These are phyloP conservation scores for Archips xylosteana DNA, from an alignment of 2,888 invertebrate species.

Conservation along the genomic window DNA sequence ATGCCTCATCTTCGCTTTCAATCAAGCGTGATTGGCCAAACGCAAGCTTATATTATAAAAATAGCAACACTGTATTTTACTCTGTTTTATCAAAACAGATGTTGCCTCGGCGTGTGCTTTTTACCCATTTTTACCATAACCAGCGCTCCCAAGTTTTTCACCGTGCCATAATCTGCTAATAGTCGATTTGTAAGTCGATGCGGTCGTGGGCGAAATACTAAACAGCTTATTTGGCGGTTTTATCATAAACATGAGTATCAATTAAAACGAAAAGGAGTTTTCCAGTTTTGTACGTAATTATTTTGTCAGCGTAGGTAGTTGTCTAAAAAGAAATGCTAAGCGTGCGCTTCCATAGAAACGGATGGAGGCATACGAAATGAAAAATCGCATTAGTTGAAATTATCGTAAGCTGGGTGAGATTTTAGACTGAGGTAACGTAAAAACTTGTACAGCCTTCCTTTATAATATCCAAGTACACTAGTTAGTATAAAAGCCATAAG, in stretches of 20 bases:
- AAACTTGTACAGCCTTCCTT: too few relatives aligned
- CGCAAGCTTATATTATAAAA: too few relatives aligned
- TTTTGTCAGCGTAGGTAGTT: not conserved
- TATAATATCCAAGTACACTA: too few relatives aligned
- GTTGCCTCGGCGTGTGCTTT: not conserved
- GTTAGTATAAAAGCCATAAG: too few relatives aligned
- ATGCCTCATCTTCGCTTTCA: too few relatives aligned
- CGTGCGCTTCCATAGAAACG: too few relatives aligned
- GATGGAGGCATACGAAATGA: too few relatives aligned
- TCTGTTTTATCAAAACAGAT: not conserved
- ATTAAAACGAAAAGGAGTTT: not conserved
- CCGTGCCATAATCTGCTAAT: constrained; percentile 4
- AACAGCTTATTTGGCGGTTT: constrained; percentile 12
- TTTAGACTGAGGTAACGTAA: too few relatives aligned
- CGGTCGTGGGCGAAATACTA: constrained; percentile 15
- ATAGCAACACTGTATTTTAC: not conserved
- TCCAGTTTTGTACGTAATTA: not conserved
- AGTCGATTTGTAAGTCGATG: constrained; percentile 17
- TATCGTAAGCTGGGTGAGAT: too few relatives aligned
- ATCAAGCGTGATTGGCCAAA: too few relatives aligned
- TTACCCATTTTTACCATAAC: constrained; percentile 16
- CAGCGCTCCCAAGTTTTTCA: not conserved
- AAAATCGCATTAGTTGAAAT: too few relatives aligned
- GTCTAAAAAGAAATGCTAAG: not conserved
- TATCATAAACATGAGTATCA: not conserved